Base-by-base conservation (phyloP, 2,797 vertebrate species). In the Anguilla obscura region DNA sequence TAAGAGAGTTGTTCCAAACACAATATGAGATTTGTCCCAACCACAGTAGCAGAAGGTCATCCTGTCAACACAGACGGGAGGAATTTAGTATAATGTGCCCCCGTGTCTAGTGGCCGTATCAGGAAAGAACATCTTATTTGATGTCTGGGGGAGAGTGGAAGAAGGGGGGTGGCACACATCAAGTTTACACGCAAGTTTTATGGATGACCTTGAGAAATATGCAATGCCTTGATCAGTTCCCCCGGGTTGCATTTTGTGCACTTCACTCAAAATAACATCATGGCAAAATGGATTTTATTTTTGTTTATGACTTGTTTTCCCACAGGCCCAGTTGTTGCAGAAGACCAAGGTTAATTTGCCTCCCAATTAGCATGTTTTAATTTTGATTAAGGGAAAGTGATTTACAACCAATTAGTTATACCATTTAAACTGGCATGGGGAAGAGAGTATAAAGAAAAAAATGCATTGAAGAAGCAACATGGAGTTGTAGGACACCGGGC, bases 351-450 rank as follows among this genome's bases (percentile, higher is more conserved):
- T 82, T 82, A 82, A 50, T 82, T 82, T 50, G 8, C 21, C 79
- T 82, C 79, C 79, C 79, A 82, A 82, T 82, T 82, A 82, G 45
- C 79, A 33, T n/a, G 12, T n/a, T 76, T 82, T 82, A 50, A 21
- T 82, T 82, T 82, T 82, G 79, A 82, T 82, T 82, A 82, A 48
- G 45, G 24, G 45, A 50, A 82, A 82, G 79, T 82, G 79, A 48
- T 82, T 82, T n/a, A 82, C 79, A 82, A 10, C 79, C 45, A 82
- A 82, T 82, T 82, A 48, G 79, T 50, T 30, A 82, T 82, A 12
- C 21, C 79, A 48, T 82, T 82, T 18, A 80, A 80, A 80, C 36
- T 80, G 76, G 76, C 36, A 80, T 80, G 36, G 21, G 40, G 36
- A 48, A 45, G 7, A 80, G 76, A 80, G 40, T 80, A 16, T 5